A percentile compares a stretch with the other conserved stretches of the same genome.
Evolutionary conservation across 2,888 invertebrate genomes (phyloP).

Genomic region (Dynastes hyllus): DNA sequence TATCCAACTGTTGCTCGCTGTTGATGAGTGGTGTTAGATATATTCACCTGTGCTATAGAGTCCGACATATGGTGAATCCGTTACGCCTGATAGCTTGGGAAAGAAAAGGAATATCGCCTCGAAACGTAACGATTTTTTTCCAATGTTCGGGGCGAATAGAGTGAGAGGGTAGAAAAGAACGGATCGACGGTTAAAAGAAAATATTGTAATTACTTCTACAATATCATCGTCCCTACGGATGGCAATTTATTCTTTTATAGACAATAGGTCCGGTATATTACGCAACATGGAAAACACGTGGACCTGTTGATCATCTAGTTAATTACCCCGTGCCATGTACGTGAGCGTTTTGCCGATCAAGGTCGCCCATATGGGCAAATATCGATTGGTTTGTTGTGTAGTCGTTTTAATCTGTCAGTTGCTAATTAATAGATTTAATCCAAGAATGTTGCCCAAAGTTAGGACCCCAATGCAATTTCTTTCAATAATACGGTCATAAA

Average conservation of each 20-base stretch:
- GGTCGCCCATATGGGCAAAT: slow-evolving; percentile 15
- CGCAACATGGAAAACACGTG: slow-evolving; percentile 22
- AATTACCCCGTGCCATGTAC: slow-evolving; percentile 28
- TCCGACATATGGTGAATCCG: slow-evolving; percentile 68
- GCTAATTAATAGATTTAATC: too few species aligned
- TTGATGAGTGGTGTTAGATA: slow-evolving; percentile 45
- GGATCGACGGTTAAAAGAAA: slow-evolving; percentile 19
- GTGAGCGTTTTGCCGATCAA: slow-evolving; percentile 17
- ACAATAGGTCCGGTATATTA: not conserved
- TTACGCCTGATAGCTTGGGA: slow-evolving; percentile 69
- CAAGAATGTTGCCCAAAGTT: too few species aligned
- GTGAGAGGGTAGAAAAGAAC: slow-evolving; percentile 14
- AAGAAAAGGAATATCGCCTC: slow-evolving; percentile 56
- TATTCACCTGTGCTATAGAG: slow-evolving; percentile 62
- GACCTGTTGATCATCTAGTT: slow-evolving; percentile 38
- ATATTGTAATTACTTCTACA: slow-evolving; percentile 22
- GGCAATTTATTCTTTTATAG: not conserved
- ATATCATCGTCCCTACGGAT: not conserved
- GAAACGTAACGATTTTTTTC: slow-evolving; percentile 61
- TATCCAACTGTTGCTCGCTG: slow-evolving; percentile 55
- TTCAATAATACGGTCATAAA: too few species aligned
- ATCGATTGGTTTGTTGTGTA: not conserved
- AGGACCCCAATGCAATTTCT: too few species aligned
- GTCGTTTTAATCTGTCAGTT: too few species aligned
- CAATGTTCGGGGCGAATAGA: slow-evolving; percentile 4